These are phyloP conservation scores for Ceratotherium simum DNA, from an alignment of 2,113 vertebrate species.

Conservation along the genomic window DNA sequence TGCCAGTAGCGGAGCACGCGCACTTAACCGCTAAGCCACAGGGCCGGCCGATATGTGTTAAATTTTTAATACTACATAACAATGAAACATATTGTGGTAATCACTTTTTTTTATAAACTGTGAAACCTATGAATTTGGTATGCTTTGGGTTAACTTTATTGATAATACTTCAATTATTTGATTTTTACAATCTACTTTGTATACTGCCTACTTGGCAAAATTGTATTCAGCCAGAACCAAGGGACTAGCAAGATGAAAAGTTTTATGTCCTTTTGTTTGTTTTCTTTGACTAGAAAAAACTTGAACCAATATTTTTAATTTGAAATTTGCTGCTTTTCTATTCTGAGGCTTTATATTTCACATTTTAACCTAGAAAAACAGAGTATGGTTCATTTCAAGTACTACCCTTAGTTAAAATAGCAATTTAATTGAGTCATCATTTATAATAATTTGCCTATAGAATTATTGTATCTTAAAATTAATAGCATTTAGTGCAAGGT, in stretches of 20 bases:
- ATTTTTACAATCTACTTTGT: slow-evolving; percentile 28
- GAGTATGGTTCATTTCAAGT: not conserved
- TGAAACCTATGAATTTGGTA: slow-evolving; percentile 34
- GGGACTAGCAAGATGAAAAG: not conserved
- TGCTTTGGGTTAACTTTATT: slow-evolving; percentile 27
- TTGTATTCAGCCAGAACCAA: slow-evolving; percentile 46
- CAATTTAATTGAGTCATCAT: not conserved
- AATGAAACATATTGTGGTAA: not conserved
- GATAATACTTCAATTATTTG: slow-evolving; percentile 13
- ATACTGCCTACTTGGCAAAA: slow-evolving; percentile 12
- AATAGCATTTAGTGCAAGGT: not conserved
- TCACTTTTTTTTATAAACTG: not conserved
- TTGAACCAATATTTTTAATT: slow-evolving; percentile 17
- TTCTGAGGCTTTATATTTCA: slow-evolving; percentile 37
- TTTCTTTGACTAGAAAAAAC: slow-evolving; percentile 44
- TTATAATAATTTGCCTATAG: not conserved
- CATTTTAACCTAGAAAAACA: slow-evolving; percentile 23
- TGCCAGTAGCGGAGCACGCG: no score
- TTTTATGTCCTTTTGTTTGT: not conserved
- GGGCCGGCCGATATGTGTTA: not conserved
- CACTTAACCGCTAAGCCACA: no score
- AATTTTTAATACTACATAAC: not conserved
- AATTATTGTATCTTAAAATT: slow-evolving; percentile 46
- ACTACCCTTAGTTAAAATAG: not conserved
- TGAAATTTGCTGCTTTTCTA: not conserved